Evolutionary conservation across 2,113 vertebrate genomes (phyloP), one percentile per base, ranked within the genome.

Genomic region (Alaudala cheleensis): DNA sequence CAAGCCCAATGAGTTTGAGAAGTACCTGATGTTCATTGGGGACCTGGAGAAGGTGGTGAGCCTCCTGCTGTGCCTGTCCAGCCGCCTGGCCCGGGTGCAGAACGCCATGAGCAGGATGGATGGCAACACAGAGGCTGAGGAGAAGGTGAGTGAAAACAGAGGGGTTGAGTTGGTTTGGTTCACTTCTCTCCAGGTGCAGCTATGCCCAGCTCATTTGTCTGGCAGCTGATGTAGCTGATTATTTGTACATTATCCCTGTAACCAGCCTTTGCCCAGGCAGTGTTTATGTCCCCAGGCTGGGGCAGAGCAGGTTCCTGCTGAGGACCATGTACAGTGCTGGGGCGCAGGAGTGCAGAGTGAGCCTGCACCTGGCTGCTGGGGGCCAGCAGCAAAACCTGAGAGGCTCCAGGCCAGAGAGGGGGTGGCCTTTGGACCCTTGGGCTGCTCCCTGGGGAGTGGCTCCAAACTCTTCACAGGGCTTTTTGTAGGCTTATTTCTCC

Each of bases 1-100:
- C 96, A 86, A 96, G 12, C 98, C 99, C 3, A 95, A 98, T 0
- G 99, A 99, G 85, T 96, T 98, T 14, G 98, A 99, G 95, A 97
- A 98, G 31, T 99, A 99, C 97, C 40, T 83, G 73, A 97, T 98
- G 86, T 99, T 99, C 97, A 97, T 99, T 5, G 98, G 97, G 2
- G 99, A 99, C 97, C 95, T 99, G 95, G 99, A 99, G 97, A 98
- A 99, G 16, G 99, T 99, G 28, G 96, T 99, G 56, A 99, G 96
- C 95, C 98, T 99, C 88, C 81, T 99, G 92, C 97, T 99, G 67
- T 99, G 99, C 74, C 93, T 99, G 53, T 99, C 99, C 23, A 98
- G 98, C 61, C 98, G 99, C 54, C 98, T 99, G 3, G 98, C 98
- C 90, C 97, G 99, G 0, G 99, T 99, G 11, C 98, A 98, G 87